Evolutionary conservation across 2,888 invertebrate species (phyloP).

Genomic region (Leucozona laternaria): DNA sequence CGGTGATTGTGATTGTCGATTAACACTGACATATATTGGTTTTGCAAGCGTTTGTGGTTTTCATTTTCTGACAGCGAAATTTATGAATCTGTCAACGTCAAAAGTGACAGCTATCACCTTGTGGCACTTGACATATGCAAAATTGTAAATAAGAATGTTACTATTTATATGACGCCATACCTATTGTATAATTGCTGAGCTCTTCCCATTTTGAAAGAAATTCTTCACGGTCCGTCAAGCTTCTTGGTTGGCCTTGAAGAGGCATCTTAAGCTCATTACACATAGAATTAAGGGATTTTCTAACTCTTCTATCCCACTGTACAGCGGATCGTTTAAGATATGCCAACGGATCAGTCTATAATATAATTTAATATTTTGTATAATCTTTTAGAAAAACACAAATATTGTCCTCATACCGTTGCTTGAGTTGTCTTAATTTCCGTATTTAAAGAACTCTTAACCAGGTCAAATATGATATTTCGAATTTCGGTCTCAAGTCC

Average conservation of each 20-base stretch:
- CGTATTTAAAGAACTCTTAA: constrained; percentile 85
- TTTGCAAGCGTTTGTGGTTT: no score
- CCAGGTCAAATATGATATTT: constrained; percentile 93
- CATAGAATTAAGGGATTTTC: constrained; percentile 98
- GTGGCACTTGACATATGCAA: no score
- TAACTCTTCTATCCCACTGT: constrained; percentile 96
- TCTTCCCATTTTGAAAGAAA: constrained; percentile 95
- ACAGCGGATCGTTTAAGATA: constrained; percentile 93
- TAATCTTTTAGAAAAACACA: no score
- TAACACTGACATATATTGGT: no score
- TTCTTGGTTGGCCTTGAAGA: constrained; percentile 89
- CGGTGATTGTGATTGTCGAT: no score
- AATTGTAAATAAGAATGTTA: no score
- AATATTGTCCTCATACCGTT: constrained; percentile 63
- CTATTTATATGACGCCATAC: no score
- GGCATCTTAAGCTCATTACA: constrained; percentile 95
- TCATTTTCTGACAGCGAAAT: no score
- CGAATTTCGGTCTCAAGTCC: constrained; percentile 92
- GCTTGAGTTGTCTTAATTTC: constrained; percentile 79
- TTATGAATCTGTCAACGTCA: no score
- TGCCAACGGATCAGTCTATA: constrained; percentile 87
- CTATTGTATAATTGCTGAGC: constrained; percentile 94
- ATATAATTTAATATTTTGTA: neutral
- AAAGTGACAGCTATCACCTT: no score
- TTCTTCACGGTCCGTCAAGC: constrained; percentile 92